Percentiles rank a stretch among this genome's conserved stretches.
Evolutionary conservation across 1,140 invertebrate genomes (phyloP).

Genomic region (Drosophila ercepeae): DNA sequence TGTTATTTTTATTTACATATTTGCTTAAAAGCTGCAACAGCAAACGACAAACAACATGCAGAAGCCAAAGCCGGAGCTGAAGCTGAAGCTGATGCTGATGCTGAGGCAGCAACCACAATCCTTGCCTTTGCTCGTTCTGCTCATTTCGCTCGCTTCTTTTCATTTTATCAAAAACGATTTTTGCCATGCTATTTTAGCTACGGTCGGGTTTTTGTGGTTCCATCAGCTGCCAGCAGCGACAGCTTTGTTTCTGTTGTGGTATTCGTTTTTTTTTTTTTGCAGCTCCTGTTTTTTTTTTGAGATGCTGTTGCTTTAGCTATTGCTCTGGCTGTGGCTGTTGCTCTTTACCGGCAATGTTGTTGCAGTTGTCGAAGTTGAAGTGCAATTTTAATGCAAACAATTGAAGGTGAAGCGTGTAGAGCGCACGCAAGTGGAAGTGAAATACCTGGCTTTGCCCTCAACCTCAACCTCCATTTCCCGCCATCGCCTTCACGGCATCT

Average conservation of each 20-base stretch:
- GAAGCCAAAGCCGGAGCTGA: slow-evolving; percentile 14
- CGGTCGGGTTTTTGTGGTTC: slow-evolving; percentile 56
- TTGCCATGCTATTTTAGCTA: slow-evolving; percentile 70
- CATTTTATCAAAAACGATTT: slow-evolving; percentile 76
- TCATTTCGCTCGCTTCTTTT: slow-evolving; percentile 55
- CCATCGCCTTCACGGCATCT: slow-evolving; percentile 13
- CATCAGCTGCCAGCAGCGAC: slow-evolving; percentile 51
- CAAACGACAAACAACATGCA: slow-evolving; percentile 2
- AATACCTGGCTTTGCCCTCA: slow-evolving; percentile 27
- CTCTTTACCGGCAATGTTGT: slow-evolving; percentile 41
- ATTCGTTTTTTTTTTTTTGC: slow-evolving; percentile 20
- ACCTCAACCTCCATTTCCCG: slow-evolving; percentile 27
- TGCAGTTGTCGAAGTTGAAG: slow-evolving; percentile 76
- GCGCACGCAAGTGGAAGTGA: slow-evolving; percentile 62
- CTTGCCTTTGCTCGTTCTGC: slow-evolving; percentile 41
- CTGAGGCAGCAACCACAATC: slow-evolving; percentile 40
- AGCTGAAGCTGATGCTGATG: slow-evolving; percentile 41
- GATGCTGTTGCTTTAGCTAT: slow-evolving; percentile 31
- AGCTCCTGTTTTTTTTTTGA: slow-evolving; percentile 6
- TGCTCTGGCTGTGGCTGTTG: slow-evolving; percentile 15
- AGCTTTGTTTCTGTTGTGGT: slow-evolving; percentile 52
- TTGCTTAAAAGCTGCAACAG: slow-evolving; percentile 67
- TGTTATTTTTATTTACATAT: slow-evolving; percentile 78
- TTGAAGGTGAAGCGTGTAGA: slow-evolving; percentile 79
- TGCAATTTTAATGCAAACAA: slow-evolving; percentile 81